Base-by-base conservation (phyloP, 2,888 invertebrate species). In the Tipula confusa region DNA sequence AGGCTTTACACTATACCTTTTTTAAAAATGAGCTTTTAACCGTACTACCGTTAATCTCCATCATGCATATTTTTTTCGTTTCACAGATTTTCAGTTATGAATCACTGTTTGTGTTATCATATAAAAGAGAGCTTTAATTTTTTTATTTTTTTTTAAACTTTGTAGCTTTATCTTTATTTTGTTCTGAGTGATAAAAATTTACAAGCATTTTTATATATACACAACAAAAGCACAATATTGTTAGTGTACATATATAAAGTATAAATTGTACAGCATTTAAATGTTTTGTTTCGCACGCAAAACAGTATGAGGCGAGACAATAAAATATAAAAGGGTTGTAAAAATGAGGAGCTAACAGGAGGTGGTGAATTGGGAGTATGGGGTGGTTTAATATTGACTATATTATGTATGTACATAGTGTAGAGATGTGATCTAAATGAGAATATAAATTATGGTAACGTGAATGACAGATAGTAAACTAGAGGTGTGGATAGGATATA, bases 401-500 rank as follows among this genome's bases (percentile, higher is more conserved):
- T 43, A 15, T 43, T 5, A 15, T 5, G 0, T 15, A 7, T n/a
- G 43, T n/a, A n/a, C n/a, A n/a, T n/a, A n/a, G n/a, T 43, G 43
- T 43, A 64, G 18, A 64, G 64, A 64, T 64, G 64, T 64, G 64
- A 64, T 64, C 64, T 64, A 64, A 64, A 64, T 24, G 64, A 64
- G 64, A 24, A 64, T 64, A 64, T 64, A 64, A 64, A 64, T 64
- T 64, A 64, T 64, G 64, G 64, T 64, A 24, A 64, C 64, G 24
- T 64, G 64, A 64, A 64, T 64, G 64, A 64, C 64, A 64, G 64
- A 64, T 64, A 24, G 64, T 64, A n/a, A 64, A 64, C 18, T 64
- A 64, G 64, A 64, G 64, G 64, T 64, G 64, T 64, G 24, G 24
- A 64, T 64, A 24, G 7, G 64, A 48, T 64, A 24, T 33, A n/a